Conservation (phyloP, 1,140 invertebrate species). For the Drosophila funebris region DNA sequence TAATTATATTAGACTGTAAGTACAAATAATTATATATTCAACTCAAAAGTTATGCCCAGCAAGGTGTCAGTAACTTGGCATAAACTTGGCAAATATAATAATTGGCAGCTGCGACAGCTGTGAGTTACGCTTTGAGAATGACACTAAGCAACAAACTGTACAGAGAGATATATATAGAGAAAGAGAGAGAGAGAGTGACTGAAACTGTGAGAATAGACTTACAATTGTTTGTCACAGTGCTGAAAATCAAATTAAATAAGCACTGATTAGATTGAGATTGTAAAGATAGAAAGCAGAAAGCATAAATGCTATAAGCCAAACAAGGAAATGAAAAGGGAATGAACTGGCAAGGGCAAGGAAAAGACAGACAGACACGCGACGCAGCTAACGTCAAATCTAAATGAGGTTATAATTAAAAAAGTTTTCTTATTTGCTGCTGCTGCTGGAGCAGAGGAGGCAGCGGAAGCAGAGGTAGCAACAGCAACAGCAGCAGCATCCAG, state of each 20-base stretch:
- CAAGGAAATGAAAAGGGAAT: slow-evolving; percentile 10
- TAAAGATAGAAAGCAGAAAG: slow-evolving; percentile 35
- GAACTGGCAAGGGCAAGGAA: neutral
- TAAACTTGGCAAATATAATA: slow-evolving; percentile 26
- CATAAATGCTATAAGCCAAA: slow-evolving; percentile 30
- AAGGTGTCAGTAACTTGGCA: slow-evolving; percentile 33
- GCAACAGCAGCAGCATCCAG: slow-evolving; percentile 30
- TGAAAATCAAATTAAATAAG: slow-evolving; percentile 79
- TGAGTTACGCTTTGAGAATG: neutral
- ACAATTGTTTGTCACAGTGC: slow-evolving; percentile 48
- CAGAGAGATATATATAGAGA: too few species aligned
- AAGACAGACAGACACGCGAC: slow-evolving; percentile 42
- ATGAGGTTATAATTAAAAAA: slow-evolving; percentile 83
- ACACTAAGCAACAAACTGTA: neutral
- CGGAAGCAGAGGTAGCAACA: neutral
- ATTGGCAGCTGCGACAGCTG: slow-evolving; percentile 30
- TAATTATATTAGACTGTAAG: neutral
- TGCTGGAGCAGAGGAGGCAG: slow-evolving; percentile 7
- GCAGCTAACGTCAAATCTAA: slow-evolving; percentile 79
- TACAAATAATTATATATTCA: neutral
- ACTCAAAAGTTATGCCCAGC: neutral
- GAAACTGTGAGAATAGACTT: slow-evolving; percentile 8
- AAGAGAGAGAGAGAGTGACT: too few species aligned
- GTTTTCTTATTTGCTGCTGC: slow-evolving; percentile 79
- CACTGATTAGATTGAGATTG: slow-evolving; percentile 79